Base-by-base conservation (phyloP, 2,113 vertebrate genomes). In the Dromaius novaehollandiae region DNA sequence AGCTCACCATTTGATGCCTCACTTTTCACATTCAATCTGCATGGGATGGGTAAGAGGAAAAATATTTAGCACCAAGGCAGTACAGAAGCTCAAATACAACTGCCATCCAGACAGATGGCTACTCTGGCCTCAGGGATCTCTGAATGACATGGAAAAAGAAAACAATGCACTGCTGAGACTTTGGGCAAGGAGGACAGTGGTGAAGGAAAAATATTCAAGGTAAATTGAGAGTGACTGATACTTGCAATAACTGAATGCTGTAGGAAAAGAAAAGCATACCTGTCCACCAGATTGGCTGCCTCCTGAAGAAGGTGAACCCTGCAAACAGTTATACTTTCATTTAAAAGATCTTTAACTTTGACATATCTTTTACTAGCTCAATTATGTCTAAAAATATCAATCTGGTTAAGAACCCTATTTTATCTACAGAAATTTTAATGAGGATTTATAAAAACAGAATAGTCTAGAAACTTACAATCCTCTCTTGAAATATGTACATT, bases 201-300 rank as follows among this genome's bases (percentile, higher is more conserved):
- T 21, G 60, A 71, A 81, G 38, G 38, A 40, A 90, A 48, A 14
- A 6, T 16, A 46, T 0, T 5, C 32, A 34, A 32, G 77, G 30
- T 60, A 46, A 75, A 38, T 18, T 26, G 26, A 18, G 71, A 69
- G 28, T 56, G 11, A 44, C 38, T 93, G 56, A 46, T 42, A 79
- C 12, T 14, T 38, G 42, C 21, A 82, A 34, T 25, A 65, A 5
- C 18, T 32, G 46, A 74, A 28, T 0, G 3, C 26, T 21, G 7
- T 5, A 50, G 26, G 64, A 64, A 56, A 69, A 69, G 42, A 50
- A 89, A 44, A 71, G 30, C 73, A 2, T 96, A 97, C 92, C 95
- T 96, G 96, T 88, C 93, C 95, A 19, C 95, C 95, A 60, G 56
- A 58, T 20, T 94, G 96, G 15, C 95, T 93, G 90, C 82, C 60